Evolutionary conservation across 2,113 vertebrate species (phyloP).

Genomic region (Chionomys nivalis): DNA sequence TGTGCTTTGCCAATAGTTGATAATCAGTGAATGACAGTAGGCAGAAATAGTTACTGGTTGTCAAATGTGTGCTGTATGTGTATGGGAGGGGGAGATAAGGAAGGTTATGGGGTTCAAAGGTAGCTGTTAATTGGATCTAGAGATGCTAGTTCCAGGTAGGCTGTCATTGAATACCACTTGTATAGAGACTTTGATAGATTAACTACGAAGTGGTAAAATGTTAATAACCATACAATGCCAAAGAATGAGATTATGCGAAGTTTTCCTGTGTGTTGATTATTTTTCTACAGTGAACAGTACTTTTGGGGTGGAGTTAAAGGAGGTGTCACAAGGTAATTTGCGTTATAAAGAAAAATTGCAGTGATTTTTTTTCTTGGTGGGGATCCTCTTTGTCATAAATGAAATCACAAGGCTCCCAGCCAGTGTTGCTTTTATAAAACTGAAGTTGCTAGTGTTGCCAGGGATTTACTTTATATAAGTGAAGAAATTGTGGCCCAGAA

Average conservation of each 20-base stretch:
- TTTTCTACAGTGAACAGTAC: slow-evolving; percentile 53
- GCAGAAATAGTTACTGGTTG: slow-evolving; percentile 30
- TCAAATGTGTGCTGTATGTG: slow-evolving; percentile 2
- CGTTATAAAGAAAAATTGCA: slow-evolving; percentile 52
- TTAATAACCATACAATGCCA: not conserved
- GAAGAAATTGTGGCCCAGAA: slow-evolving; percentile 42
- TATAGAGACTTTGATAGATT: slow-evolving; percentile 8
- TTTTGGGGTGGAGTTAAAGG: slow-evolving; percentile 17
- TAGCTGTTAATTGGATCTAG: slow-evolving; percentile 45
- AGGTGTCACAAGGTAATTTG: slow-evolving; percentile 52
- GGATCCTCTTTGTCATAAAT: slow-evolving; percentile 59
- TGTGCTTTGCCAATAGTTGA: not conserved
- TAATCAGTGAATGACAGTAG: not conserved
- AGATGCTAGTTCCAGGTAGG: slow-evolving; percentile 14
- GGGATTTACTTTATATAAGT: slow-evolving; percentile 54
- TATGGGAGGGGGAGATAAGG: not conserved
- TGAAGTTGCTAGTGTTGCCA: slow-evolving; percentile 51
- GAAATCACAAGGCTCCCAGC: slow-evolving; percentile 48
- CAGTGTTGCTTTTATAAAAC: slow-evolving; percentile 63
- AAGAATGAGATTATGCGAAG: slow-evolving; percentile 42
- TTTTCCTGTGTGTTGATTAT: not conserved
- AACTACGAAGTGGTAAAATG: slow-evolving; percentile 31
- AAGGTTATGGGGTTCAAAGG: slow-evolving; percentile 17
- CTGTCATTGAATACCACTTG: slow-evolving; percentile 48
- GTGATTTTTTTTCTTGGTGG: slow-evolving; percentile 39